A percentile compares a stretch with the other conserved stretches of the same genome.
Evolutionary conservation across 2,113 vertebrate genomes (phyloP).

Genomic region (Epinephelus cyanopodus): DNA sequence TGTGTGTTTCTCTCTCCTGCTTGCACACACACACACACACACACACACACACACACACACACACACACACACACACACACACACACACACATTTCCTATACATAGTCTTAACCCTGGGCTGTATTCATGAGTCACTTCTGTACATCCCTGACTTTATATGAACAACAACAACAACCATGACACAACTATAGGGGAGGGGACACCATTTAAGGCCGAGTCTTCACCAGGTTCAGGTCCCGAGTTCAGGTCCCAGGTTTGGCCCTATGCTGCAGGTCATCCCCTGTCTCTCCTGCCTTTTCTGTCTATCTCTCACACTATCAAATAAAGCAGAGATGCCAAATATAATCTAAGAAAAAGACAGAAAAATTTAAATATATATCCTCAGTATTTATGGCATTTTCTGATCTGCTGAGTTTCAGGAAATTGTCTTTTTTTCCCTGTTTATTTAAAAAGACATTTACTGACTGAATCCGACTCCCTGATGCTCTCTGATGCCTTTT

Average conservation of each 20-base stretch:
- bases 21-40: too few species aligned
- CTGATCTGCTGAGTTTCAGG: constrained; percentile 8
- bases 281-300: too few species aligned
- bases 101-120: constrained; percentile 3
- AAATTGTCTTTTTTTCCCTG: constrained; percentile 10
- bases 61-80: neutral
- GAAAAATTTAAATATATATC: neutral
- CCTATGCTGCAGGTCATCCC: too few species aligned
- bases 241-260: too few species aligned
- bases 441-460: constrained; percentile 10
- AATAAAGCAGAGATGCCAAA: too few species aligned
- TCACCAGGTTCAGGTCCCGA: too few species aligned
- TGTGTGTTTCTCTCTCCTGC: neutral
- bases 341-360: too few species aligned
- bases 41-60: neutral
- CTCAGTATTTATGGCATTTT: neutral
- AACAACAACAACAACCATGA: neutral
- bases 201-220: too few species aligned
- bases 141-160: neutral
- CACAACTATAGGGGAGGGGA: too few species aligned
- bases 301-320: too few species aligned
- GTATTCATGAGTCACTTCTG: neutral
- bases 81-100: constrained; percentile 7
- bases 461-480: neutral
- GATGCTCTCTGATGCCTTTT: neutral